Conservation (phyloP, 1,140 invertebrate species). For the Steinernema khuongi region DNA sequence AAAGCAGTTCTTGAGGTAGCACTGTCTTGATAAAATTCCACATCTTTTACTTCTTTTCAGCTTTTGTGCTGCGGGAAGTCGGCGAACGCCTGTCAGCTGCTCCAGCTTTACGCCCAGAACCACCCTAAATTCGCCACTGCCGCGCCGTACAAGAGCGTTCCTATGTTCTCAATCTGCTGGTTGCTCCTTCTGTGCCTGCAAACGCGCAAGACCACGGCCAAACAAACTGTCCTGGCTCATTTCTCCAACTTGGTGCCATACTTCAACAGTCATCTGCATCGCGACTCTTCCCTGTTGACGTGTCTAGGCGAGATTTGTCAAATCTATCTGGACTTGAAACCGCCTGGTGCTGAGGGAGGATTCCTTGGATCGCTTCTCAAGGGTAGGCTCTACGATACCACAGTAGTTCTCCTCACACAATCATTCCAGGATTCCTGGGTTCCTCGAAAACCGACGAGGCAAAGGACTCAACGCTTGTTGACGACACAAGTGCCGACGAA, state of each 20-base stretch:
- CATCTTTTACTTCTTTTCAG: neutral
- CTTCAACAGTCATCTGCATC: neutral
- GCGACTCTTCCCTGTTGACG: neutral
- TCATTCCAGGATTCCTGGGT: neutral
- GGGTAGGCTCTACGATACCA: too few relatives aligned
- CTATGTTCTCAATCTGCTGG: slow-evolving; percentile 1
- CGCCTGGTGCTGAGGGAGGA: neutral
- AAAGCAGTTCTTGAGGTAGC: slow-evolving; percentile 5
- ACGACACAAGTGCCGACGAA: neutral
- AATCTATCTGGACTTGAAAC: neutral
- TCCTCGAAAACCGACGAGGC: neutral
- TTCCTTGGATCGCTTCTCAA: neutral
- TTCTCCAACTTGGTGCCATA: neutral
- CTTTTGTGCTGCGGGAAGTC: neutral
- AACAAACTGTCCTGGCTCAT: neutral
- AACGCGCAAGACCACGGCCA: neutral
- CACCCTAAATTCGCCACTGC: neutral
- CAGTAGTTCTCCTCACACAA: too few relatives aligned
- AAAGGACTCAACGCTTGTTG: neutral
- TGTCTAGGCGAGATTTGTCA: neutral
- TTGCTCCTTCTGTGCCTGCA: neutral
- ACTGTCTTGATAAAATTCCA: neutral
- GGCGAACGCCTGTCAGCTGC: neutral
- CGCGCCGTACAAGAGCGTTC: neutral
- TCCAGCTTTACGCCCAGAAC: neutral